Base-by-base conservation (phyloP, 2,888 invertebrate genomes). In the Carcina quercana region DNA sequence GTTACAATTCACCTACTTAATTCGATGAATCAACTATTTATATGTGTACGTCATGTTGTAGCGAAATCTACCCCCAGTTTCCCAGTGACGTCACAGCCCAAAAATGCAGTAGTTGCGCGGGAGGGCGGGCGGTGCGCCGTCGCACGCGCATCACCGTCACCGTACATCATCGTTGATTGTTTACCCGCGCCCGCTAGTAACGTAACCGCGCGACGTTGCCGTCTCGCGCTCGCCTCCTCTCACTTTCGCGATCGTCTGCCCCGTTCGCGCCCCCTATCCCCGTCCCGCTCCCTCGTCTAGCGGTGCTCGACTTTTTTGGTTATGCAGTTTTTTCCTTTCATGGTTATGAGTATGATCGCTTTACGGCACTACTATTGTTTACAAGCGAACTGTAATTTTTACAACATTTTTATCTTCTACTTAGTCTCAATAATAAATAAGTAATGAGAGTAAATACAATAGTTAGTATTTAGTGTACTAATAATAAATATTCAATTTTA, bases 291-390 rank as follows among this genome's bases (percentile, higher is more conserved):
- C 42, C 59, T 63, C 62, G 55, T 54, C 63, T 82, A 80, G 80
- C 82, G 82, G 82, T 83, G 76, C 71, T 74, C 73, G 70, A 75
- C 69, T 79, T 83, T 82, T 82, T 83, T 76, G 78, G 72, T 64
- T 59, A 56, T 73, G 75, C 71, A 70, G 65, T 73, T 80, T 76
- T 73, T 78, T 71, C 71, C 73, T 62, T 70, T 70, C 68, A 67
- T 61, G 65, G 65, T 65, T 71, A 66, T 61, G 65, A 65, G 64
- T 71, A 66, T 66, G 59, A 65, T 63, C 60, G 60, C 52, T 69
- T 62, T 70, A 70, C 69, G 67, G 63, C 54, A 48, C 49, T 50
- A 67, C 58, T 54, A 62, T 69, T 68, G 67, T 71, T 68, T 66
- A 63, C 60, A 56, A 59, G 35, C n/a, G 20, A 28, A 35, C 32